phyloP scores from a whole-genome alignment of 2,797 vertebrate species.

The Poecilia gillii region DNA sequence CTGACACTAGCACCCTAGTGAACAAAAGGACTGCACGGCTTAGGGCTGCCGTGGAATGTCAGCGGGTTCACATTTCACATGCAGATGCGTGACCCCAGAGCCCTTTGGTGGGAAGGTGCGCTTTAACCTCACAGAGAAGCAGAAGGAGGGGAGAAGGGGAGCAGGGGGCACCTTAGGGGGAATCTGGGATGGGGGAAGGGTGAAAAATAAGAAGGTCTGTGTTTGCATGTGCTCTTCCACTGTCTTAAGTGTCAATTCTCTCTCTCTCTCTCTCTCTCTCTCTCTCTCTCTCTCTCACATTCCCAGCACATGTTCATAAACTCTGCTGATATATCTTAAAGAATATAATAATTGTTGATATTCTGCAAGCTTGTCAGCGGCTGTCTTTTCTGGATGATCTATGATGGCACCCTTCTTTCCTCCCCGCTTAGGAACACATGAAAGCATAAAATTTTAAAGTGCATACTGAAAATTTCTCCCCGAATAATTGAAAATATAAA shows the following conservation, averaged over 20 bases:
- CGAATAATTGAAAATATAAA: constrained; percentile 72
- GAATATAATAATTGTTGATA: constrained; percentile 72
- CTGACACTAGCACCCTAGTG: constrained; percentile 88
- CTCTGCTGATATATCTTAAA: constrained; percentile 66
- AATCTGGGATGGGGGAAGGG: constrained; percentile 61
- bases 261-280: constrained; percentile 10
- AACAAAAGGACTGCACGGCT: constrained; percentile 89
- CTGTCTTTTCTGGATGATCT: constrained; percentile 66
- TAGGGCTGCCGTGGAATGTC: constrained; percentile 92
- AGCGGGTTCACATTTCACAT: constrained; percentile 97
- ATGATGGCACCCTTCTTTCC: constrained; percentile 57
- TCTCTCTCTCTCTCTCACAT: constrained; percentile 3
- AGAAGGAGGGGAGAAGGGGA: constrained; percentile 62
- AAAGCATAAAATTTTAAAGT: constrained; percentile 80
- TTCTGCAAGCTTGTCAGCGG: constrained; percentile 62
- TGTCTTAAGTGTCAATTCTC: constrained; percentile 32
- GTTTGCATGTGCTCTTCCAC: constrained; percentile 56
- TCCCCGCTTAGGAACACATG: constrained; percentile 65
- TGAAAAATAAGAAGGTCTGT: constrained; percentile 58
- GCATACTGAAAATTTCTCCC: constrained; percentile 76
- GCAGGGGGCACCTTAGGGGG: constrained; percentile 74
- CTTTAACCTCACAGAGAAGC: constrained; percentile 81
- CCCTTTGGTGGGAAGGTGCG: constrained; percentile 85
- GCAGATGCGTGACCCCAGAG: constrained; percentile 93
- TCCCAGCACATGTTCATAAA: constrained; percentile 57